Percentiles rank a stretch among this genome's conserved stretches.
phyloP scores from a whole-genome alignment of 2,888 invertebrate genomes.

The Epinotia bilunana region DNA sequence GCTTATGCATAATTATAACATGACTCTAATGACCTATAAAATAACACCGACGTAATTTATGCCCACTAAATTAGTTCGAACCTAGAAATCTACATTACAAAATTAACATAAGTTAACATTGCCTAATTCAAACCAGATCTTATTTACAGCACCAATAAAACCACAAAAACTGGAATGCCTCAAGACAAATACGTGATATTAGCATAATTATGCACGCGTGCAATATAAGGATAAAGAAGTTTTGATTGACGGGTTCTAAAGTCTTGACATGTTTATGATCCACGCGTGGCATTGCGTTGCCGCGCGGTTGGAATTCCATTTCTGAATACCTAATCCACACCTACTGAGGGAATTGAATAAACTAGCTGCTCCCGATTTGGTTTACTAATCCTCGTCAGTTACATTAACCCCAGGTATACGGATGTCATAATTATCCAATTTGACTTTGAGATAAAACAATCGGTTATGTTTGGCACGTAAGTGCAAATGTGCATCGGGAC shows the following conservation, averaged over 20 bases:
- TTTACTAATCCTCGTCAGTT: no score
- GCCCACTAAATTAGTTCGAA: neutral
- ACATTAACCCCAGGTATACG: no score
- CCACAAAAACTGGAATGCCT: conserved; percentile 5
- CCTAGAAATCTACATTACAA: neutral
- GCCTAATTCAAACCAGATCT: conserved; percentile 5
- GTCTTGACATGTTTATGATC: conserved; percentile 22
- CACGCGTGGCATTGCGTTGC: neutral
- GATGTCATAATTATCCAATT: no score
- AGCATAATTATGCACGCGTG: conserved; percentile 37
- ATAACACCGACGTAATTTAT: neutral
- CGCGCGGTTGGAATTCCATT: neutral
- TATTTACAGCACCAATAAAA: conserved; percentile 25
- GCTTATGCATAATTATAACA: neutral
- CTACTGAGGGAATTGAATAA: conserved; percentile 3
- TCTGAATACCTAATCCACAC: conserved; percentile 3
- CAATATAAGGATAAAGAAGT: conserved; percentile 27
- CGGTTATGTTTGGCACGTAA: no score
- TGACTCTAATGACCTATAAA: neutral
- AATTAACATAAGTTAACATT: neutral
- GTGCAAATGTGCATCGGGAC: no score
- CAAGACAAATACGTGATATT: conserved; percentile 29
- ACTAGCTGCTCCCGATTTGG: no score
- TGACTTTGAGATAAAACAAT: no score
- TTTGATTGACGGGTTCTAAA: conserved; percentile 41